Conservation (phyloP, 2,797 vertebrate species). For the Ptychadena robeensis region DNA sequence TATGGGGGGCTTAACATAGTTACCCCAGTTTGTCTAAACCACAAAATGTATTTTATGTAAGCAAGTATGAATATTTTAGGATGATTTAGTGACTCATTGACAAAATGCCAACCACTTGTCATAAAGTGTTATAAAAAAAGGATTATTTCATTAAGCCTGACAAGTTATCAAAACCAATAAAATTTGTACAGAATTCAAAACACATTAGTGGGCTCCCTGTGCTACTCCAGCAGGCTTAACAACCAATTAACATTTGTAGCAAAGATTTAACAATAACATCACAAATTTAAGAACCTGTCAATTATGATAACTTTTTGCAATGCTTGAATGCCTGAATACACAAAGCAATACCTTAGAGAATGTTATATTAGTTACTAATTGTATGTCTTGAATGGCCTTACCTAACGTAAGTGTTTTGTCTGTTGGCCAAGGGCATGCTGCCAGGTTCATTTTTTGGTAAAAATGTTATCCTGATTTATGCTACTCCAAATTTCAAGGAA, state of each 20-base stretch:
- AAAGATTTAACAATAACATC: not conserved
- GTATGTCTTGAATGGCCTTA: too few species aligned
- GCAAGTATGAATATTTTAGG: not conserved
- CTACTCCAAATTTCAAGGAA: too few species aligned
- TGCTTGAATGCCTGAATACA: not conserved
- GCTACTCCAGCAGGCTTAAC: conserved; percentile 16
- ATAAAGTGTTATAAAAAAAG: conserved; percentile 21
- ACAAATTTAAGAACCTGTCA: conserved; percentile 11
- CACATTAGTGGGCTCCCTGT: not conserved
- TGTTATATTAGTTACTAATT: too few species aligned
- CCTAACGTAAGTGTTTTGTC: too few species aligned
- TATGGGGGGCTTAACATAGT: too few species aligned
- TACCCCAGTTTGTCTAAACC: not conserved
- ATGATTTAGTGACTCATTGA: conserved; percentile 27
- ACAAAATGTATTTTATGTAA: not conserved
- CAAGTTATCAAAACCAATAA: conserved; percentile 44
- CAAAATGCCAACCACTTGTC: conserved; percentile 40
- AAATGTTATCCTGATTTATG: too few species aligned
- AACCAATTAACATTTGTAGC: conserved; percentile 22
- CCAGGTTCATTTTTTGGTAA: too few species aligned
- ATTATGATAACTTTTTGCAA: not conserved
- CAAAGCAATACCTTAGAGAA: too few species aligned
- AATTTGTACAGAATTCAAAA: conserved; percentile 24
- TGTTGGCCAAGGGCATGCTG: too few species aligned
- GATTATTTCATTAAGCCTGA: conserved; percentile 30